A percentile compares a stretch with the other conserved stretches of the same genome.
These are phyloP conservation scores for Baronia brevicornis DNA, from an alignment of 2,888 invertebrate species.

Conservation along the genomic window DNA sequence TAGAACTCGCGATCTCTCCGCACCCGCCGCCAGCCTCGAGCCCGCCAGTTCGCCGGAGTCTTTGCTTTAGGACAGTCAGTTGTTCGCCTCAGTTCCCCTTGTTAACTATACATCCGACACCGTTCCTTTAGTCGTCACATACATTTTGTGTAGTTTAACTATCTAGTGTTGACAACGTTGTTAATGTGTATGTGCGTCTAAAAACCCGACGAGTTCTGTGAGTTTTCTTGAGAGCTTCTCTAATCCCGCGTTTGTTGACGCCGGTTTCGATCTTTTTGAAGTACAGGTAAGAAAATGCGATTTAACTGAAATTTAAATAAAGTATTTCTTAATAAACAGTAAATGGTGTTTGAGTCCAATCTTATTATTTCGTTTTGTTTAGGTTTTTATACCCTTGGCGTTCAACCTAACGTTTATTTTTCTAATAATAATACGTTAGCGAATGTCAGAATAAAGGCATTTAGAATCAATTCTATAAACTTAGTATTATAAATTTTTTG, in stretches of 20 bases:
- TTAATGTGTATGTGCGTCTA: slow-evolving; percentile 15
- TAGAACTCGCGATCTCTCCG: slow-evolving; percentile 25
- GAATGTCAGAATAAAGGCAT: too few relatives aligned
- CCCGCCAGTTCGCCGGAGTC: slow-evolving; percentile 52
- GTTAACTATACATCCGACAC: slow-evolving; percentile 17
- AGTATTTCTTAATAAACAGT: too few relatives aligned
- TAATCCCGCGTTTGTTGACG: slow-evolving; percentile 41
- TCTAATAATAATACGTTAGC: too few relatives aligned
- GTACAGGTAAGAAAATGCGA: slow-evolving; percentile 48
- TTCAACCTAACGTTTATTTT: too few relatives aligned
- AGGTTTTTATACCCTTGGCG: too few relatives aligned
- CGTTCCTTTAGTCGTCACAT: slow-evolving; percentile 7
- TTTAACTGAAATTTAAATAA: slow-evolving; percentile 3
- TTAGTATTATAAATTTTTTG: too few relatives aligned
- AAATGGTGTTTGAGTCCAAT: too few relatives aligned
- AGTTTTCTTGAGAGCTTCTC: slow-evolving; percentile 34
- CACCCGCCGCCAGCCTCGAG: slow-evolving; percentile 11
- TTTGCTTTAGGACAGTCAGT: slow-evolving; percentile 63
- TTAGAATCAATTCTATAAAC: too few relatives aligned
- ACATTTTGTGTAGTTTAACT: slow-evolving; percentile 8
- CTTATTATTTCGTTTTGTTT: too few relatives aligned
- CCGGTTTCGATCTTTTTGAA: slow-evolving; percentile 40
- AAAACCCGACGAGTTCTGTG: slow-evolving; percentile 34
- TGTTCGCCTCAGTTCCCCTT: slow-evolving; percentile 24
- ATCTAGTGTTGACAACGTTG: slow-evolving; percentile 13